Conservation (phyloP, 2,113 vertebrate species). For the Damaliscus lunatus region DNA sequence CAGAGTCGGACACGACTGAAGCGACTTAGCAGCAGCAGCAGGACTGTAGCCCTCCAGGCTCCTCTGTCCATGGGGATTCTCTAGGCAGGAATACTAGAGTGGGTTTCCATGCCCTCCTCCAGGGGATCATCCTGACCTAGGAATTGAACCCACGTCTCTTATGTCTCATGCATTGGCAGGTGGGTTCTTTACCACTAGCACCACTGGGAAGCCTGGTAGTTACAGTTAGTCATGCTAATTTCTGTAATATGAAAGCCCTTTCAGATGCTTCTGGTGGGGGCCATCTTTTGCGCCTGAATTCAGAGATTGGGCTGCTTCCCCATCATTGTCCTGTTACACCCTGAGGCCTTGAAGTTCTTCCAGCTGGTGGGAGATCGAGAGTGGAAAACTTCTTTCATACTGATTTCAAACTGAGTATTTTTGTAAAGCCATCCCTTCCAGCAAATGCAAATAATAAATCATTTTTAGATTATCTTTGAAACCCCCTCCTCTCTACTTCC, state of each 20-base stretch:
- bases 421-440: neutral
- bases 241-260: neutral
- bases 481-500: neutral
- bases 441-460: neutral
- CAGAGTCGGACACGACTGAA: too few species aligned
- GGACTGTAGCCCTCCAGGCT: neutral
- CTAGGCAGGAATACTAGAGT: neutral
- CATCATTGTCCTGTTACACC: neutral
- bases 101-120: neutral
- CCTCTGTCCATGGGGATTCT: neutral
- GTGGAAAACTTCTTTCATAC: neutral
- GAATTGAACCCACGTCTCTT: neutral
- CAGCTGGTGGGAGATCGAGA: too few species aligned
- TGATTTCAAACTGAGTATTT: neutral
- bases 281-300: neutral
- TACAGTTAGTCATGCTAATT: neutral
- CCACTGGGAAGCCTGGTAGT: neutral
- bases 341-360: neutral
- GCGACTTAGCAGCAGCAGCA: too few species aligned
- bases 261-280: neutral
- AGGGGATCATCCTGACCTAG: neutral
- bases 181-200: neutral
- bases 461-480: neutral
- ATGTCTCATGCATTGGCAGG: neutral
- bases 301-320: neutral